Evolutionary conservation across 2,113 vertebrate genomes (phyloP), one percentile per base, ranked within the genome.

Genomic region (Oxygymnocypris stewartii): DNA sequence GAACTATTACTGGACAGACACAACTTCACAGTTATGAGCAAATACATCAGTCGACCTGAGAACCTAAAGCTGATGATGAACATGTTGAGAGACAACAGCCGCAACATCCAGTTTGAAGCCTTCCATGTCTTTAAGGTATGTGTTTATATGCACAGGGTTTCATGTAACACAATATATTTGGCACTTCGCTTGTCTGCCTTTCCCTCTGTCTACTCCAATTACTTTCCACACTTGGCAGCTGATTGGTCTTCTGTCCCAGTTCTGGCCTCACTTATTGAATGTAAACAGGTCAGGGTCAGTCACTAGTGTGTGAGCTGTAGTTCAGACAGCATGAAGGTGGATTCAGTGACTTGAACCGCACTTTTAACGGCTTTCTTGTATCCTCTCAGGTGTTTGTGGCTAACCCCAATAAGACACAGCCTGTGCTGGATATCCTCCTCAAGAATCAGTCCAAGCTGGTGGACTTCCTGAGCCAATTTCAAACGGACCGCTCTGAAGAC

Each of bases 31-130:
- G 95, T 99, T 86, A 99, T 99, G 98, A 98, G 96, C 0, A 98
- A 96, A 91, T 99, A 98, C 91, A 97, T 99, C 94, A 97, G 98
- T 92, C 96, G 96, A 88, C 95, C 97, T 0, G 98, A 99, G 92
- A 99, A 99, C 92, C 92, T 99, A 90, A 99, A 99, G 91, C 94
- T 99, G 83, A 97, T 98, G 96, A 99, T 99, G 98, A 99, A 99
- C 91, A 88, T 99, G 90, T 94, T 99, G 13, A 94, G 96, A 89
- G 98, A 99, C 88, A 98, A 98, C 93, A 99, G 98, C 90, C 96
- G 98, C 82, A 99, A 99, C 94, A 99, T 98, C 91, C 98, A 99
- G 92, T 99, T 99, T 90, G 98, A 99, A 94, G 98, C 98, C 9
- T 99, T 99, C 91, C 98, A 99, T 0, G 98, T 99, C 86, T 99